A percentile compares a stretch with the other conserved stretches of the same genome.
phyloP scores from a whole-genome alignment of 2,888 invertebrate genomes.

The Epirrhoe alternata region DNA sequence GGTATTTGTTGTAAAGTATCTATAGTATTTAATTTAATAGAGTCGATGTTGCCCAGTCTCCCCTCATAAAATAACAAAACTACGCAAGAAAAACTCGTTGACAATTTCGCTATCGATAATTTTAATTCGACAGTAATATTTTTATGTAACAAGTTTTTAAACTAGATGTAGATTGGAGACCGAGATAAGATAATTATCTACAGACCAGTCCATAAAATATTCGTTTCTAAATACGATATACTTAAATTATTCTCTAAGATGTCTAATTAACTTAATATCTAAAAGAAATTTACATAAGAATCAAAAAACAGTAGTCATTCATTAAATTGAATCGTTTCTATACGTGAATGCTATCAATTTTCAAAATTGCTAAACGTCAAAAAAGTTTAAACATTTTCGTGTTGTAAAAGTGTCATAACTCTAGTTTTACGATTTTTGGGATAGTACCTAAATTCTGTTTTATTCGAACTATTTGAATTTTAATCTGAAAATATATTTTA shows the following conservation, averaged over 20 bases:
- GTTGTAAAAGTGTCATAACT: no score
- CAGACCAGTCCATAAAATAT: constrained; percentile 7
- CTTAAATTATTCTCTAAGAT: constrained; percentile 24
- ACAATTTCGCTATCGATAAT: constrained; percentile 5
- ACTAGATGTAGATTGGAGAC: constrained; percentile 2
- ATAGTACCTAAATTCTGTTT: no score
- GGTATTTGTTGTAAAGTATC: no score
- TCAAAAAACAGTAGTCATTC: constrained; percentile 61
- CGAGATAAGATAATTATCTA: neutral
- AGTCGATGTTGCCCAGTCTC: no score
- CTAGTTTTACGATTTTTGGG: no score
- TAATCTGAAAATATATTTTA: no score
- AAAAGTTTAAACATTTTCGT: constrained; percentile 28
- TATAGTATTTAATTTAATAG: no score
- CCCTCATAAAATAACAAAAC: neutral
- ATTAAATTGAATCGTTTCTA: constrained; percentile 55
- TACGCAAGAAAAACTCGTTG: neutral
- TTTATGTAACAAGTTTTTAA: constrained; percentile 4
- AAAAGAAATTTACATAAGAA: constrained; percentile 41
- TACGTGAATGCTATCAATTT: constrained; percentile 29
- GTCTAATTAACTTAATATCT: constrained; percentile 38
- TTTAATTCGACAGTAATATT: neutral
- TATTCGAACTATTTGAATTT: no score
- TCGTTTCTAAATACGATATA: constrained; percentile 12
- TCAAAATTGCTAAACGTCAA: constrained; percentile 48